Conservation (phyloP, 2,113 vertebrate genomes). For the Vulpes lagopus region DNA sequence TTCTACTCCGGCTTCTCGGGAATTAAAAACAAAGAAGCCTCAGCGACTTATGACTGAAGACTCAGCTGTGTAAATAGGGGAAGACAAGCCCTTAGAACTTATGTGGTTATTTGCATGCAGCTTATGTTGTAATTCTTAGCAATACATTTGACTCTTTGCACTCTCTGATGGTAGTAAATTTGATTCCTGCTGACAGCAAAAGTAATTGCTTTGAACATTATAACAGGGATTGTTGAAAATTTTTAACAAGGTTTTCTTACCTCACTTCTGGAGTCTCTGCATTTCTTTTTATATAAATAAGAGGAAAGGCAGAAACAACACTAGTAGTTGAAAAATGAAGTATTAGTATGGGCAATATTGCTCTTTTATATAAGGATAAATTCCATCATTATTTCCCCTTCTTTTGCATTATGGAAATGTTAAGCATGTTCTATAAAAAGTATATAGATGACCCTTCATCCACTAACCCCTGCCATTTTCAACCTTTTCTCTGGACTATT, state of each 20-base stretch:
- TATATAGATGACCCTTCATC: not conserved
- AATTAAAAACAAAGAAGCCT: not conserved
- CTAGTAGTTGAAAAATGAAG: constrained; percentile 38
- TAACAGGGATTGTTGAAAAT: constrained; percentile 67
- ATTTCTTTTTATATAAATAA: constrained; percentile 53
- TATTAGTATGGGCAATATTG: not conserved
- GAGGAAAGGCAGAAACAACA: constrained; percentile 46
- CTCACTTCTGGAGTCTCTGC: constrained; percentile 51
- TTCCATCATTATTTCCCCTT: not conserved
- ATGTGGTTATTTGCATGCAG: constrained; percentile 68
- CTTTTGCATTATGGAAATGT: not conserved
- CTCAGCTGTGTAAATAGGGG: not conserved
- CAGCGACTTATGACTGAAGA: not conserved
- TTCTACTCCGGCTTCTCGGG: not conserved
- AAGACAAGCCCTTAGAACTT: constrained; percentile 45
- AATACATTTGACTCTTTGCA: constrained; percentile 74
- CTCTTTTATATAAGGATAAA: not conserved
- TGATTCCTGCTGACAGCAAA: constrained; percentile 79
- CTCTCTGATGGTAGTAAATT: constrained; percentile 78
- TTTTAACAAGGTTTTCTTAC: constrained; percentile 72
- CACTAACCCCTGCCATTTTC: not conserved
- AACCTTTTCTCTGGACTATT: not conserved
- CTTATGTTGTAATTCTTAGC: constrained; percentile 64
- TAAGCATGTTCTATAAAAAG: not conserved
- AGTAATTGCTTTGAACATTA: constrained; percentile 81